Evolutionary conservation across 2,888 invertebrate genomes (phyloP), one percentile per base, ranked within the genome.

Genomic region (Stenotaenia linearis): DNA sequence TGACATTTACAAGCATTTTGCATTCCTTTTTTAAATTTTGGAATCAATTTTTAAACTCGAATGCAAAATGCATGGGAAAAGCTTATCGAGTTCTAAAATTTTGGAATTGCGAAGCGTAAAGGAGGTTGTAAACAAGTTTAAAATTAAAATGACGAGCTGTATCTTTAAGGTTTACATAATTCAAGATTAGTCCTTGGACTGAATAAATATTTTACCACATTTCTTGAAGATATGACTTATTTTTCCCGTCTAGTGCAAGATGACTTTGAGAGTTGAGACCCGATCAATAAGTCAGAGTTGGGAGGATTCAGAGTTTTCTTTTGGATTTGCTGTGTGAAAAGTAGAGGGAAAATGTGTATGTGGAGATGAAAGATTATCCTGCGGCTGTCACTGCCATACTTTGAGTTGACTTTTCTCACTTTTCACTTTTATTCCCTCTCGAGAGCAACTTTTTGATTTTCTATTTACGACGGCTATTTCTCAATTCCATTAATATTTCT

Each of bases 201-300:
- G 25, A 12, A 69, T 69, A 28, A 69, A 69, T 69, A 69, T 69
- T 69, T 69, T 28, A 25, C 69, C 25, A 28, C n/a, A n/a, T n/a
- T n/a, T 69, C 69, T 28, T n/a, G 69, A 10, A 69, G 69, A 50
- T 69, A 69, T 12, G 12, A n/a, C 18, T 45, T 45, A 69, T 69
- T 15, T 69, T 28, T 69, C 9, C 25, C 25, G 23, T 23, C 4
- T n/a, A 28, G 25, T 15, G 25, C 69, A 69, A 50, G 69, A 61
- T 1, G 61, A 23, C 61, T 45, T 45, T 45, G 45, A 45, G 45
- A 15, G n/a, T 45, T 61, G 61, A 61, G 61, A 28, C 9, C 28
- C 69, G 69, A 69, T 69, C 69, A 69, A 69, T 69, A 69, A 69
- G 69, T 69, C 69, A 69, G 12, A 69, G 69, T 69, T 69, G 69